phyloP scores from a whole-genome alignment of 2,113 vertebrate species.

The Illadopsis cleaveri region DNA sequence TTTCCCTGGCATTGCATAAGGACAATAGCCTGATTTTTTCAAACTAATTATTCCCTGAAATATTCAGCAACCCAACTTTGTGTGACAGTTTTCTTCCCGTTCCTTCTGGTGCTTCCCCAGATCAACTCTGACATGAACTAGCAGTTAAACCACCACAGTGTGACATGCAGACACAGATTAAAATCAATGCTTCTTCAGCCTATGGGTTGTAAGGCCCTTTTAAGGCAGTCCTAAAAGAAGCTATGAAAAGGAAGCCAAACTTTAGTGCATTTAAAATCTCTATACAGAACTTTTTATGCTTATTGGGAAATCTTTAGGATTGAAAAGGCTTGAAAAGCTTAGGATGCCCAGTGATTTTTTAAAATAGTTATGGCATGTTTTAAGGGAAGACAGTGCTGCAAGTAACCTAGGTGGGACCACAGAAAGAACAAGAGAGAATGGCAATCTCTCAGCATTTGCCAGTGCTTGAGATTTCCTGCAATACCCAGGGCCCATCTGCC shows the following conservation, averaged over 20 bases:
- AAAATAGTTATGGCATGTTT: not conserved
- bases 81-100: not conserved
- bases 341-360: not conserved
- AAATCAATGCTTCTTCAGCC: not conserved
- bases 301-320: not conserved
- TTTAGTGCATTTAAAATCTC: not conserved
- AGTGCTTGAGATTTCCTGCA: not conserved
- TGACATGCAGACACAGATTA: not conserved
- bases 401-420: not conserved
- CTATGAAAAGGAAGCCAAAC: not conserved
- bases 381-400: not conserved
- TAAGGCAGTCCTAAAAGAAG: not conserved
- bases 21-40: not conserved
- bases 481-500: not conserved
- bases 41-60: not conserved
- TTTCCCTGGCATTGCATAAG: not conserved
- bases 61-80: not conserved
- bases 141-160: not conserved
- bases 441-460: not conserved
- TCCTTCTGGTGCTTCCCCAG: not conserved
- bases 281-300: not conserved
- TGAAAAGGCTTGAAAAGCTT: not conserved
- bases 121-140: not conserved
- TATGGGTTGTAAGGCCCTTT: not conserved
- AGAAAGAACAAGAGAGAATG: not conserved